A percentile compares a stretch with the other conserved stretches of the same genome.
phyloP scores from a whole-genome alignment of 53 echinoderm and acorn worm species.

The Echinometra lucunter region DNA sequence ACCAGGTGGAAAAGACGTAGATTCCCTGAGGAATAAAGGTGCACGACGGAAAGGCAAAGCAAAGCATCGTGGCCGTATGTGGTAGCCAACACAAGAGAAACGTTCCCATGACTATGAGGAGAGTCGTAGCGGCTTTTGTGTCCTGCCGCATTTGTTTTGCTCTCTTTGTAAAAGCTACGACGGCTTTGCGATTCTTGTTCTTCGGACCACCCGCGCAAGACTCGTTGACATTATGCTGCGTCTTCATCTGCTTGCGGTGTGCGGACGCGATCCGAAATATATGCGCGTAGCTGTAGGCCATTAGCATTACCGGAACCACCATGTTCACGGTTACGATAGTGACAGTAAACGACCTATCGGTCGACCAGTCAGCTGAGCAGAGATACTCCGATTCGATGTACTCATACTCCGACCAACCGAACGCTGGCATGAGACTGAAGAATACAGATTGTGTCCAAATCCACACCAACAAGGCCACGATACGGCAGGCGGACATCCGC shows the following conservation, averaged over 20 bases:
- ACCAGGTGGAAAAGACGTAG: constrained; percentile 79
- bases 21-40: constrained; percentile 72
- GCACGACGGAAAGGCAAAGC: constrained; percentile 71
- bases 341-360: constrained; percentile 70
- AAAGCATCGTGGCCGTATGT: constrained; percentile 73
- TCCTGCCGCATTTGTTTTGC: constrained; percentile 78
- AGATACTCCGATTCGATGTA: constrained; percentile 79
- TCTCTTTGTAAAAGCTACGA: constrained; percentile 22
- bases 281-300: constrained; percentile 81
- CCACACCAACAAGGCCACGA: constrained; percentile 76
- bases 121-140: constrained; percentile 84
- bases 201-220: not conserved
- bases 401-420: constrained; percentile 77
- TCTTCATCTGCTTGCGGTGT: constrained; percentile 77
- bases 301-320: constrained; percentile 74
- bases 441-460: constrained; percentile 81
- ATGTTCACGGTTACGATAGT: constrained; percentile 69
- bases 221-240: not conserved
- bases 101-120: constrained; percentile 86
- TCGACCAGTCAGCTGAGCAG: constrained; percentile 85
- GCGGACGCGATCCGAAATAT: constrained; percentile 80
- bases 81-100: constrained; percentile 92
- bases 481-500: constrained; percentile 69
- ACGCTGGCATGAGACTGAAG: constrained; percentile 75
- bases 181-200: not conserved